phyloP scores from a whole-genome alignment of 2,888 invertebrate species.

The Biston stratarius region DNA sequence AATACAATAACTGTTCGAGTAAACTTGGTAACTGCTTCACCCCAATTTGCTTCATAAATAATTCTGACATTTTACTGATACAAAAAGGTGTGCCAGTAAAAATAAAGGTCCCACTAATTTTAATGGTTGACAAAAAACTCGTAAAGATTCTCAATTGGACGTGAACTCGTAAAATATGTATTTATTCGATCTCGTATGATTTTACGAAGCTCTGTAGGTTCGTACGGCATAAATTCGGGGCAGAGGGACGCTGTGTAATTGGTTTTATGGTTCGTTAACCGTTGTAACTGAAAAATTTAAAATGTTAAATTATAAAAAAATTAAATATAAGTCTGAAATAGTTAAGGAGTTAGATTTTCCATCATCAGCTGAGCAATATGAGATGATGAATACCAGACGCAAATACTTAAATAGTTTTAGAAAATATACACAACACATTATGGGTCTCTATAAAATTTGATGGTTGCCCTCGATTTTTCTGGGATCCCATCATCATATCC shows the following conservation, averaged over 20 bases:
- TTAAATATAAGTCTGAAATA: no score
- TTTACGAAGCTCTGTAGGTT: constrained; percentile 50
- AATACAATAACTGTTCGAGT: no score
- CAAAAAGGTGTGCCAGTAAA: constrained; percentile 30
- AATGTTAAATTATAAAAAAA: no score
- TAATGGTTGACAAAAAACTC: constrained; percentile 46
- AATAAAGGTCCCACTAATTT: constrained; percentile 43
- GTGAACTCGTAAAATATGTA: constrained; percentile 46
- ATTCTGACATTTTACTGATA: constrained; percentile 3
- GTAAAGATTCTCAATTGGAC: constrained; percentile 46
- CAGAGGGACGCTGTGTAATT: constrained; percentile 60
- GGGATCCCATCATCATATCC: no score
- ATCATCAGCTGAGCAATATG: no score
- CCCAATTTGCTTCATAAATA: background rate
- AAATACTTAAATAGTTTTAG: no score
- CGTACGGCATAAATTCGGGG: constrained; percentile 57
- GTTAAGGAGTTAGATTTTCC: no score
- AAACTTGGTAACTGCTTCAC: background rate
- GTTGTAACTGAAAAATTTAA: constrained; percentile 52
- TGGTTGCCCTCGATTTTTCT: no score
- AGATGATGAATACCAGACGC: no score
- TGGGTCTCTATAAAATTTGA: no score
- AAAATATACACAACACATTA: no score
- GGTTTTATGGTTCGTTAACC: constrained; percentile 66
- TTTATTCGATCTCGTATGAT: constrained; percentile 56